Evolutionary conservation across 2,888 invertebrate genomes (phyloP), one percentile per base, ranked within the genome.

Genomic region (Sphaerophoria rueppellii): DNA sequence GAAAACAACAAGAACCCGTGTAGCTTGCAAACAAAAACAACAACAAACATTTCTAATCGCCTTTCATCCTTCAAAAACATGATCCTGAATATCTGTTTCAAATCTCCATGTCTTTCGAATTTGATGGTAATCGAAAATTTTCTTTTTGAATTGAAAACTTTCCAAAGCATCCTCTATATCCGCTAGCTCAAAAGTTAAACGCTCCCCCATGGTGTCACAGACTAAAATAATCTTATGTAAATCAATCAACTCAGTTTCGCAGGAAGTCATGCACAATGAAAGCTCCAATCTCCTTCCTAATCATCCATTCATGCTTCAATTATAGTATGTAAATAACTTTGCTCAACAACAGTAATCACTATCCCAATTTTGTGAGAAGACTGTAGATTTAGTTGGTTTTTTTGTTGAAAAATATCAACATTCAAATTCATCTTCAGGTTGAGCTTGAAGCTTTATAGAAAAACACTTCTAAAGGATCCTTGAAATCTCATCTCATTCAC

Each of bases 401-500:
- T 40, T 14, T 50, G 61, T 24, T 46, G 24, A 40, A 60, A 70
- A 50, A 74, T 63, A 78, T 79, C 55, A 70, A 54, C 58, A 34
- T 34, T 58, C 48, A 46, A 11, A 54, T 34, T 35, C 35, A 52
- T 24, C 40, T 60, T 60, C 60, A 52, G 60, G 11, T 43, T 60
- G 43, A 40, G 60, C 40, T 40, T 43, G 37, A 24, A 40, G 60
- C 40, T 40, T 43, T 43, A 9, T 43, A 48, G 50, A 65, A 52
- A 24, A 65, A 70, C 61, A 82, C 73, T 74, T 69, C 78, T 67
- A 34, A 76, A 55, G 72, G n/a, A 76, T 82, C 76, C 61, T 37
- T 60, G 16, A 79, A 75, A 80, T 69, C 67, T 60, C 83, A 80
- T 80, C 61, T 69, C 55, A 69, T 75, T 80, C 67, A 72, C 40